A percentile compares a stretch with the other conserved stretches of the same genome.
phyloP scores from a whole-genome alignment of 2,113 vertebrate species.

The Chionomys nivalis region DNA sequence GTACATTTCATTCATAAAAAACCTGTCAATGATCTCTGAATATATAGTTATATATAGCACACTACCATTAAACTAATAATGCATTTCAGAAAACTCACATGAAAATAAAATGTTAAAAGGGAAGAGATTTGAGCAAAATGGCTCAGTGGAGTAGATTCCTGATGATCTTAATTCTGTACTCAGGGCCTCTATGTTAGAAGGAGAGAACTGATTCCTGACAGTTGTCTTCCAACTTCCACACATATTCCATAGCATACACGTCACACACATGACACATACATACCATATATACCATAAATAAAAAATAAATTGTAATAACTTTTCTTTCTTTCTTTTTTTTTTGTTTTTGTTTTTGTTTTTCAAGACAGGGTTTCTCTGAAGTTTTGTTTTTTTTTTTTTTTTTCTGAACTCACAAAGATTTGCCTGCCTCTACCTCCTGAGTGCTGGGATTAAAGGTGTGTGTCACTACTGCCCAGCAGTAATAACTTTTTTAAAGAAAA shows the following conservation, averaged over 20 bases:
- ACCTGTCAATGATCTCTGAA: background rate
- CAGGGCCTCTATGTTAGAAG: background rate
- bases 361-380: no score
- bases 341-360: no score
- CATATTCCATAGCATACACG: background rate
- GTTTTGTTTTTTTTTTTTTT: no score
- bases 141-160: no score
- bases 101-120: constrained; percentile 15
- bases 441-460: no score
- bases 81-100: constrained; percentile 20
- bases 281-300: background rate
- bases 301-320: background rate
- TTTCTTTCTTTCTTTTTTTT: background rate
- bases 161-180: background rate
- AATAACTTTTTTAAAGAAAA: background rate
- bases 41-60: background rate
- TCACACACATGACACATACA: background rate
- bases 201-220: background rate
- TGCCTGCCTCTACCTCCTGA: no score
- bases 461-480: no score
- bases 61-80: background rate
- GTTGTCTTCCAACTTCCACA: background rate
- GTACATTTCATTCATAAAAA: background rate
- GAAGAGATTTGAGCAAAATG: background rate
- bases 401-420: no score